Evolutionary conservation across 2,113 vertebrate species (phyloP), one percentile per base, ranked within the genome.

Genomic region (Nothocercus nigrocapillus): DNA sequence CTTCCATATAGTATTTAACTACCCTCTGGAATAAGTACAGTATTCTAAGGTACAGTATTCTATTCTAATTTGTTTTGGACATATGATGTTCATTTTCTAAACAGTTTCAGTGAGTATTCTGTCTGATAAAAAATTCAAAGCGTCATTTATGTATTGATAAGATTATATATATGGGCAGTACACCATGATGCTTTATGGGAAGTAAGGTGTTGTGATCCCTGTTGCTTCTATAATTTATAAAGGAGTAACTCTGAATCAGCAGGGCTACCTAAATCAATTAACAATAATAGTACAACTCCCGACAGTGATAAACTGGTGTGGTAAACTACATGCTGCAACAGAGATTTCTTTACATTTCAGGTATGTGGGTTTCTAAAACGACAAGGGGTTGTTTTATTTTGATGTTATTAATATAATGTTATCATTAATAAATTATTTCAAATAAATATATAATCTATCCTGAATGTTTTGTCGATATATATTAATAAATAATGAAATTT

Each of bases 371-470:
- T 64, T 86, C 34, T 21, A 53, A 51, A 81, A 59, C 34, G 56
- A 83, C 28, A 30, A 54, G 27, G 7, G 53, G 7, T 30, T 58
- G 30, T 32, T 58, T 58, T 58, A 58, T 58, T 38, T 38, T 53
- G 5, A 38, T 51, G 25, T 38, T 72, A 9, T 72, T 72, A 69
- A 53, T 38, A 51, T 38, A 53, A 53, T 17, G 27, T 70, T 42
- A 79, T 68, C 53, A 24, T 68, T 88, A 88, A 45, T 28, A 77
- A 59, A 63, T 45, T 73, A 8, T 72, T 30, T 73, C 63, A 73
- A 92, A 88, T 92, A 90, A 84, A 95, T 7, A 11, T 87, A n/a
- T 67, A 38, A 66, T 84, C 11, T 75, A 2, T 44, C 68, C 62
- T 51, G 7, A 58, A 34, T 28, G 9, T 27, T 58, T 59, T 25